Conservation (phyloP, 1,140 invertebrate species). For the Temnothorax nylanderi region DNA sequence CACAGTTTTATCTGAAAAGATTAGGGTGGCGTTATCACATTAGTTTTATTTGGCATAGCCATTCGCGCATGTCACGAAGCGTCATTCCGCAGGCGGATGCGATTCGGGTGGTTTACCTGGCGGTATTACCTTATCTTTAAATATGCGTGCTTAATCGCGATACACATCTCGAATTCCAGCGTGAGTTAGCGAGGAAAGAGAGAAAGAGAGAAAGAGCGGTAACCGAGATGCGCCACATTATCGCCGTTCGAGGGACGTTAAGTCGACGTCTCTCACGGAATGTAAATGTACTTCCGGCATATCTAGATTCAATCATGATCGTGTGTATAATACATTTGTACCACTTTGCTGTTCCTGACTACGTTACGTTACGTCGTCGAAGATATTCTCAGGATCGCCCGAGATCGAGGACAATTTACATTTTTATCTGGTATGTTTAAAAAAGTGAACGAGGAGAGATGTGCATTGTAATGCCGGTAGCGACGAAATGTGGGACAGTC, state of each 20-base stretch:
- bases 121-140: slow-evolving; percentile 45
- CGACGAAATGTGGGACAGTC: not conserved
- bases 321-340: slow-evolving; percentile 50
- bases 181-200: not conserved
- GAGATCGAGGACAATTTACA: slow-evolving; percentile 26
- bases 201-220: slow-evolving; percentile 16
- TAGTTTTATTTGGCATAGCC: slow-evolving; percentile 1
- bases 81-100: slow-evolving; percentile 4
- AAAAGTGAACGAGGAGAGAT: slow-evolving; percentile 9
- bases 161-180: slow-evolving; percentile 32
- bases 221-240: slow-evolving; percentile 47
- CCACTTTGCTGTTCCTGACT: slow-evolving; percentile 10
- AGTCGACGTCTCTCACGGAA: slow-evolving; percentile 41
- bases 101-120: slow-evolving; percentile 31
- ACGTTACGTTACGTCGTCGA: slow-evolving; percentile 12
- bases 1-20: not conserved
- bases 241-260: slow-evolving; percentile 44
- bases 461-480: not conserved
- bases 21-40: not conserved
- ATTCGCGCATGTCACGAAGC: slow-evolving; percentile 6
- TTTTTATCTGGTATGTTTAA: slow-evolving; percentile 25
- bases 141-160: slow-evolving; percentile 36
- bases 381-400: slow-evolving; percentile 16
- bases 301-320: slow-evolving; percentile 51
- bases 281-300: slow-evolving; percentile 54